Evolutionary conservation across 2,113 vertebrate genomes (phyloP), one percentile per base, ranked within the genome.

Genomic region (Silurus glanis): DNA sequence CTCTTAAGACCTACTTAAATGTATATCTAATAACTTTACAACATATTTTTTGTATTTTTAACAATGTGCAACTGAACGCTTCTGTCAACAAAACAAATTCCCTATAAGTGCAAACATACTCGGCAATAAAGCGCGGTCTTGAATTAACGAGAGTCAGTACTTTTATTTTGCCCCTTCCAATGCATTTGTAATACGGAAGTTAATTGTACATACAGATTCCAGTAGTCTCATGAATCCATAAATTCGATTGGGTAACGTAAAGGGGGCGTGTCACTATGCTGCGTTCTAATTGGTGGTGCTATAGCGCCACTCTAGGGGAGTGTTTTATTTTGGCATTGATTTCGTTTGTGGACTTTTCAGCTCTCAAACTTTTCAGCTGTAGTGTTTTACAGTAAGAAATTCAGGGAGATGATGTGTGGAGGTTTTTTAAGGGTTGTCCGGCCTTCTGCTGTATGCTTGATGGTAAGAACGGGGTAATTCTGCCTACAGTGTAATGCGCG

Each of bases 151-250:
- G 37, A 37, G 37, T 37, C 3, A 37, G 37, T 37, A 75, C 72
- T 53, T 53, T 75, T 75, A 75, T 75, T 75, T 75, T 75, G 49
- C 47, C 13, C 53, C 17, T 2, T 23, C 8, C 2, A 0, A 45
- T 9, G 14, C 8, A 3, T 51, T 14, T 45, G 51, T 78, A 53
- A 78, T 82, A 80, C 85, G 87, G 83, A 88, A 88, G 80, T 76
- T 10, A 66, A 82, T 37, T 37, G 37, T 37, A 58, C 13, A 1
- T 55, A 21, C 0, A 6, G 14, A 9, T 7, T 37, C 19, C 37
- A 58, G 12, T 10, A 21, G 45, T 1, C 19, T 37, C 16, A 80
- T 0, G 0, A 17, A 21, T 59, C 23, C 1, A 8, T 14, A 14
- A 19, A 0, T 9, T 5, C 47, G 4, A 86, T 86, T 89, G 82